phyloP scores from a whole-genome alignment of 2,113 vertebrate genomes.

The Clarias batrachus region DNA sequence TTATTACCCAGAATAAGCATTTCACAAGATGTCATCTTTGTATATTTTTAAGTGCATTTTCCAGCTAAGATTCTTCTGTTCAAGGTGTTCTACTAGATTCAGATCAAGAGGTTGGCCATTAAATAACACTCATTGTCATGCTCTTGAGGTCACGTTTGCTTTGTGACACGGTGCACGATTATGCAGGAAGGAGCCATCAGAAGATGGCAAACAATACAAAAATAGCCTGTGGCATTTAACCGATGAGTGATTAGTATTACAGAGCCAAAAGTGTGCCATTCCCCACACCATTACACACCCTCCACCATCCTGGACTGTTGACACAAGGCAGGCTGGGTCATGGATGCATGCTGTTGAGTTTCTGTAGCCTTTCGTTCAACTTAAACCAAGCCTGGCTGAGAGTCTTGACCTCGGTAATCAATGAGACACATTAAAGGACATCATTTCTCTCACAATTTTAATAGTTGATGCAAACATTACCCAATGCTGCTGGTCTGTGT shows the following conservation, averaged over 20 bases:
- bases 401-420: background rate
- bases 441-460: too few species aligned
- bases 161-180: background rate
- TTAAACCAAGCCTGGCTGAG: background rate
- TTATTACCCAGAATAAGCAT: too few species aligned
- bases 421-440: background rate
- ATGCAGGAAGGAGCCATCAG: background rate
- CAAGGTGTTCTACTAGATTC: background rate
- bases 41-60: background rate
- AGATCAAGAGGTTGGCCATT: background rate
- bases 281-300: background rate
- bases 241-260: background rate
- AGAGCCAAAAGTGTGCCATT: background rate
- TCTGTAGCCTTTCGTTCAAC: background rate
- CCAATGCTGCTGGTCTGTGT: too few species aligned
- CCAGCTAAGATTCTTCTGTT: background rate
- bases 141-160: background rate
- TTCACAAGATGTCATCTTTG: background rate
- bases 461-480: too few species aligned
- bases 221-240: background rate
- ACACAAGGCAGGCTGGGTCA: background rate
- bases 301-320: background rate
- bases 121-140: background rate
- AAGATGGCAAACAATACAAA: background rate
- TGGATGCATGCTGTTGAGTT: background rate